Evolutionary conservation across 2,888 invertebrate species (phyloP).

Genomic region (Ctenicera cuprea): DNA sequence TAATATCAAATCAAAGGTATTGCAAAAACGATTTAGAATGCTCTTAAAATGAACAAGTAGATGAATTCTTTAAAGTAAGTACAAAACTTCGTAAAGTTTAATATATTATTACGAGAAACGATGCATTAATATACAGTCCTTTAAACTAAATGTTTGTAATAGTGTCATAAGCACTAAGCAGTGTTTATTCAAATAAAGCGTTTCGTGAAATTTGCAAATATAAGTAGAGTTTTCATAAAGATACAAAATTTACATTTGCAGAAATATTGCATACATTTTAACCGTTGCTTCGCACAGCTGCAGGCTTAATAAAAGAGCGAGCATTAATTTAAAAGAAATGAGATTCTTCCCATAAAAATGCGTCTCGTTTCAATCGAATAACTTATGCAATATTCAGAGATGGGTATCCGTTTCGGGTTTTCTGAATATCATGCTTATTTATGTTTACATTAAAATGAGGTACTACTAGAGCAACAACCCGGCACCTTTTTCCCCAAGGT

Average conservation of each 20-base stretch:
- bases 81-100: no score
- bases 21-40: no score
- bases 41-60: no score
- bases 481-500: slow-evolving; percentile 21
- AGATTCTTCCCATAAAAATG: slow-evolving; percentile 45
- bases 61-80: no score
- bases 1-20: no score
- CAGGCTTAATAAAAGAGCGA: slow-evolving; percentile 44
- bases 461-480: slow-evolving; percentile 31
- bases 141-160: background rate
- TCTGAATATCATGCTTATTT: slow-evolving; percentile 39
- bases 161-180: slow-evolving; percentile 8
- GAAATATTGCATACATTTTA: slow-evolving; percentile 46
- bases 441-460: slow-evolving; percentile 36
- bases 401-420: slow-evolving; percentile 35
- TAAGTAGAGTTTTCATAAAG: slow-evolving; percentile 38
- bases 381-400: slow-evolving; percentile 42
- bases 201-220: slow-evolving; percentile 39
- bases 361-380: slow-evolving; percentile 37
- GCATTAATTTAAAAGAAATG: slow-evolving; percentile 48
- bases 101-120: no score
- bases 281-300: slow-evolving; percentile 40
- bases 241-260: slow-evolving; percentile 44
- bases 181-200: slow-evolving; percentile 15
- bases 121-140: no score